Conservation (phyloP, 2,113 vertebrate species). For the Saguinus midas region DNA sequence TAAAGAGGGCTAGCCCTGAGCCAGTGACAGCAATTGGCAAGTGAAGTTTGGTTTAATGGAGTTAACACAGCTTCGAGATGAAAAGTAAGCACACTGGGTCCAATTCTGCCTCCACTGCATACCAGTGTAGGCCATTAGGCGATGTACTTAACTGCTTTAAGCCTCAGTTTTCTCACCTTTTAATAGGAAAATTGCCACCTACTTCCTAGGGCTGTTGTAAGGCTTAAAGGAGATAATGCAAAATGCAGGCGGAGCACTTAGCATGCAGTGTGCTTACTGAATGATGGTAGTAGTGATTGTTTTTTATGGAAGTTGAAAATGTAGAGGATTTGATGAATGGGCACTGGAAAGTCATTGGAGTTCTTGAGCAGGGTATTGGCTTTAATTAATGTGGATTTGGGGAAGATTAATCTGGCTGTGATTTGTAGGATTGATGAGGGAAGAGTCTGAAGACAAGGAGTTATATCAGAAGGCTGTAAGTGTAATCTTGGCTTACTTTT, state of each 20-base stretch:
- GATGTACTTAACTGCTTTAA: not conserved
- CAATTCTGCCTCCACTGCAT: not conserved
- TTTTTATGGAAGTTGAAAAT: not conserved
- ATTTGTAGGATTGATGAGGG: constrained; percentile 53
- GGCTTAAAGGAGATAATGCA: not conserved
- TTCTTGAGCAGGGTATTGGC: constrained; percentile 22
- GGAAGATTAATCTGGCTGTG: constrained; percentile 55
- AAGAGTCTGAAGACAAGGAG: not conserved
- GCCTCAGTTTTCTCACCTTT: not conserved
- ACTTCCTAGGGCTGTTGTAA: not conserved
- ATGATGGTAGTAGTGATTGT: not conserved
- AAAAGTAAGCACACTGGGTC: not conserved
- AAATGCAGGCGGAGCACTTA: not conserved
- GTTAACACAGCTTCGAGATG: not conserved
- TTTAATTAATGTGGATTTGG: constrained; percentile 57
- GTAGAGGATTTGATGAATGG: constrained; percentile 53
- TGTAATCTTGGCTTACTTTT: not conserved
- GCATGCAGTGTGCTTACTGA: not conserved
- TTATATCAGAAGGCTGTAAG: not conserved
- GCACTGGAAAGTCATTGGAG: not conserved
- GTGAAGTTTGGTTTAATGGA: not conserved
- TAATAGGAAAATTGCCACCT: not conserved
- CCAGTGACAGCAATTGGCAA: not conserved
- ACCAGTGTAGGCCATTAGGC: not conserved
- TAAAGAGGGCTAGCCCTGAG: not conserved